A percentile compares a stretch with the other conserved stretches of the same genome.
These are phyloP conservation scores for Loris lydekkerianus DNA, from an alignment of 2,797 vertebrate species.

Conservation along the genomic window DNA sequence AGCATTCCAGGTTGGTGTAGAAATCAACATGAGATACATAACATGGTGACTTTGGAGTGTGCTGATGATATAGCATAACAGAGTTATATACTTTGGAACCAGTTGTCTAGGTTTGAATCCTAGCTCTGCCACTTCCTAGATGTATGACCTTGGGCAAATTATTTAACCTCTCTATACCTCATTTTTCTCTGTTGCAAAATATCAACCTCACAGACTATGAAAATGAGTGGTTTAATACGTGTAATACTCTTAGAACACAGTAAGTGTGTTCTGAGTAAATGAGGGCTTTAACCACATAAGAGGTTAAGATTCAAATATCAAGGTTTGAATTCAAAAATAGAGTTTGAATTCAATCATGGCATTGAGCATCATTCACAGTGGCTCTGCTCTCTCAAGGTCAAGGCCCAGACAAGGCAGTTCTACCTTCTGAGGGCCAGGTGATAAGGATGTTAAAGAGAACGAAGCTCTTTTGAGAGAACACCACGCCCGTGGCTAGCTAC, in stretches of 20 bases:
- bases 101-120: neutral
- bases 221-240: neutral
- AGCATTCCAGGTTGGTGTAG: neutral
- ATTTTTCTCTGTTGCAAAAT: neutral
- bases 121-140: neutral
- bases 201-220: neutral
- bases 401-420: neutral
- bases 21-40: neutral
- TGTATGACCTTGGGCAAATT: neutral
- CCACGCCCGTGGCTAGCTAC: neutral
- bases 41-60: too few relatives aligned
- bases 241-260: neutral
- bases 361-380: neutral
- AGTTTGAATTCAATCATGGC: too few relatives aligned
- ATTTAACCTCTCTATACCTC: neutral
- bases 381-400: neutral
- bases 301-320: neutral
- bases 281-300: neutral
- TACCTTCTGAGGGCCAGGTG: neutral
- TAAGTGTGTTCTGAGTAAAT: neutral
- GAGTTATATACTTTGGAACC: neutral
- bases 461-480: neutral
- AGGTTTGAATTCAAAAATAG: too few relatives aligned
- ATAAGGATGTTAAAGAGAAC: neutral
- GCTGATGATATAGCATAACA: accelerated